Evolutionary conservation across 2,113 vertebrate genomes (phyloP).

Genomic region (Notarius lentiginosus): DNA sequence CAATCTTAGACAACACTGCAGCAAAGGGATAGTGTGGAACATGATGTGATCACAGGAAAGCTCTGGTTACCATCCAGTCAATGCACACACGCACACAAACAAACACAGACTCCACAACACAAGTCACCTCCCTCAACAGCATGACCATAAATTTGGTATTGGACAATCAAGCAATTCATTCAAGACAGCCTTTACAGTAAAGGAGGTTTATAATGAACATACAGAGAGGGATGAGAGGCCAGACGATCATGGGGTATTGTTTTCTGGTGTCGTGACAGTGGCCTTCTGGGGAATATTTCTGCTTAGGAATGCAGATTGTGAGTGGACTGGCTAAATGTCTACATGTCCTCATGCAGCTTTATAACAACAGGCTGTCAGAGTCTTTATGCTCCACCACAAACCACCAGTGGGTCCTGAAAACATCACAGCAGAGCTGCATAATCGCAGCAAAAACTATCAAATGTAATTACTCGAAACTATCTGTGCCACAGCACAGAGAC

Average conservation of each 20-base stretch:
- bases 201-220: not conserved
- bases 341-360: constrained; percentile 30
- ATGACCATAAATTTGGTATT: constrained; percentile 25
- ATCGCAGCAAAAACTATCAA: not conserved
- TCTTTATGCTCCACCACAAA: constrained; percentile 21
- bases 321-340: constrained; percentile 37
- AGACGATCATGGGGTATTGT: constrained; percentile 29
- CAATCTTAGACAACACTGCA: constrained; percentile 34
- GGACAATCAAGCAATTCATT: constrained; percentile 15
- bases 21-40: constrained; percentile 38
- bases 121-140: not conserved
- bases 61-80: constrained; percentile 24
- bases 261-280: constrained; percentile 32
- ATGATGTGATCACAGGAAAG: constrained; percentile 36
- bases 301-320: constrained; percentile 43
- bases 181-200: constrained; percentile 31
- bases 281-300: constrained; percentile 45
- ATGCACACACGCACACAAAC: constrained; percentile 26
- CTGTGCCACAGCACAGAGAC: not conserved
- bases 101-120: constrained; percentile 27
- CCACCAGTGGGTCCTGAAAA: constrained; percentile 7
- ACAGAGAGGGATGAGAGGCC: constrained; percentile 21
- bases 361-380: constrained; percentile 26
- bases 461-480: not conserved
- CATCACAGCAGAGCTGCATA: not conserved